Evolutionary conservation across 2,113 vertebrate species (phyloP), one percentile per base, ranked within the genome.

Genomic region (Archocentrus centrarchus): DNA sequence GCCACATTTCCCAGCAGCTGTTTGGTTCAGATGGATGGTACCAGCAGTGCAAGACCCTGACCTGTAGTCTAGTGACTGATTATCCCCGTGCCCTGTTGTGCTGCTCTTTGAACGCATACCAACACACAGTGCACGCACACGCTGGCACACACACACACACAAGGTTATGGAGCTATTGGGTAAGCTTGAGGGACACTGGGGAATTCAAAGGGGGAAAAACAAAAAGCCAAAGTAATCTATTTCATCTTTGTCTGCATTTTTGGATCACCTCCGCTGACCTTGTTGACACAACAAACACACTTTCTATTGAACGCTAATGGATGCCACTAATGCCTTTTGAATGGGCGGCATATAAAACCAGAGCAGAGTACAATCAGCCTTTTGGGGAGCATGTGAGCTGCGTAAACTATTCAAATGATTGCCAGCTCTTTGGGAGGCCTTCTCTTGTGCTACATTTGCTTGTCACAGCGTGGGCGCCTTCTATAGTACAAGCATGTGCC

Each of bases 31-130:
- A 95, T 93, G 92, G 93, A 95, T 93, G 90, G 88, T 90, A 90
- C 89, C 87, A 79, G 88, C 86, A 84, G 93, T 62, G 88, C 87
- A 63, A 85, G 87, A 93, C 92, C 93, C 92, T 94, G 94, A 93
- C 94, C 90, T 89, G 84, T 89, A 87, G 84, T 88, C 86, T 82
- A 82, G 87, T 95, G 95, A 96, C 88, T 94, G 92, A 95, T 95
- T 92, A 95, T 90, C 89, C 83, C 83, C n/a, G 22, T 85, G 91
- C 82, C 92, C 90, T 84, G 83, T 89, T 87, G 85, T 84, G 86
- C 79, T 81, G 86, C 82, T 85, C 84, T 81, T 83, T 85, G 61
- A 83, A 91, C 68, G 63, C 85, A 87, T 81, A 88, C 66, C 77
- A 76, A 85, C 79, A 89, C 81, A 66, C 37, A 53, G 79, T 20